Base-by-base conservation (phyloP, 2,113 vertebrate species). In the Cryptomyrus ogoouensis region DNA sequence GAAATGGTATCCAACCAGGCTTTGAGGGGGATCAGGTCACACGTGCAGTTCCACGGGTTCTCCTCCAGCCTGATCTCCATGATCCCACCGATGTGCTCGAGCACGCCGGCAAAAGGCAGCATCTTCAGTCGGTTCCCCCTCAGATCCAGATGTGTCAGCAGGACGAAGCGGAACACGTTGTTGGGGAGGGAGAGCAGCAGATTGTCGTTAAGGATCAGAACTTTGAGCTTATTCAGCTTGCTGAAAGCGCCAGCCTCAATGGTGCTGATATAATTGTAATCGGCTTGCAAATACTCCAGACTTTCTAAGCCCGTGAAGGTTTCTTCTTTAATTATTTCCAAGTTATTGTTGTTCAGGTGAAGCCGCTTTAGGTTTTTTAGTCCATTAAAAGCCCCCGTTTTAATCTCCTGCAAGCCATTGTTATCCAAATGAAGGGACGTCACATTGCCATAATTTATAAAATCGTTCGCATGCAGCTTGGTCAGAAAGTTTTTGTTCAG, bases 21-120 rank as follows among this genome's bases (percentile, higher is more conserved):
- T 93, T 99, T 99, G 49, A 99, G 97, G 0, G 98, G 97, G 58
- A 98, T 96, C 88, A 99, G 93, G 92, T 99, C 98, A 0, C 98
- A 99, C 31, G 98, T 99, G 94, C 98, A 99, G 89, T 99, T 99
- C 98, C 98, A 99, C 0, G 98, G 98, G 90, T 99, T 99, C 92
- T 99, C 98, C 91, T 99, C 98, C 90, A 99, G 95, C 95, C 99
- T 98, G 91, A 99, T 99, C 94, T 99, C 98, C 98, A 99, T 98
- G 92, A 99, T 99, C 47, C 98, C 98, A 0, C 98, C 98, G 0
- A 99, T 98, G 92, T 99, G 98, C 93, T 99, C 98, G 88, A 99
- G 93, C 88, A 99, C 98, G 0, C 98, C 98, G 0, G 98, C 97
- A 62, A 99, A 99, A 10, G 98, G 98, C 95, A 99, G 94, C 93